A percentile compares a stretch with the other conserved stretches of the same genome.
These are phyloP conservation scores for Parazoanthus darwini DNA, from an alignment of 92 coral and sea anemone genomes.

Conservation along the genomic window DNA sequence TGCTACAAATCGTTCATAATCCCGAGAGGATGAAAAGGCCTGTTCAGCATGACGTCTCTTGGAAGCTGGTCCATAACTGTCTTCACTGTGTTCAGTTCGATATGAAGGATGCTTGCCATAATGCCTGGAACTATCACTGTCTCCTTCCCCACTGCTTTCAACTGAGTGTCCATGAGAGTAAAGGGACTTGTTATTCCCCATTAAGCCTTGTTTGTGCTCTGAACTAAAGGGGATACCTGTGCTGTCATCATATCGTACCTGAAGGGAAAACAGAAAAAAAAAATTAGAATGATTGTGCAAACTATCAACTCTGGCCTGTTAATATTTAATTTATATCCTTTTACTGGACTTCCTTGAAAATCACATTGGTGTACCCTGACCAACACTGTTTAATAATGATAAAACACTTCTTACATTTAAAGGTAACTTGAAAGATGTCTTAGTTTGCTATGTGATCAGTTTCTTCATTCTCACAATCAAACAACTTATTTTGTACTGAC, in stretches of 20 bases:
- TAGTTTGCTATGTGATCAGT: too few relatives aligned
- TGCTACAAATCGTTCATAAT: slow-evolving; percentile 43
- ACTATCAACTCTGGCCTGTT: neutral
- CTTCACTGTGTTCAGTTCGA: slow-evolving; percentile 26
- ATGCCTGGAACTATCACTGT: slow-evolving; percentile 9
- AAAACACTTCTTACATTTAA: too few relatives aligned
- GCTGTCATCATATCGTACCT: slow-evolving; percentile 83
- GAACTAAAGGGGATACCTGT: slow-evolving; percentile 45
- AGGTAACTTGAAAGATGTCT: too few relatives aligned
- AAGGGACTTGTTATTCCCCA: slow-evolving; percentile 76
- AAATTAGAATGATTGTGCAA: neutral
- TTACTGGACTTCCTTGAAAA: too few relatives aligned
- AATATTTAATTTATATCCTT: neutral
- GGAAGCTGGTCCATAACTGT: slow-evolving; percentile 39
- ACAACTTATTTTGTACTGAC: too few relatives aligned
- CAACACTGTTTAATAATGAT: too few relatives aligned
- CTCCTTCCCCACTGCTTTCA: slow-evolving; percentile 46
- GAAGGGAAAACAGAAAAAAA: slow-evolving; percentile 1
- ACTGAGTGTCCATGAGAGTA: slow-evolving; percentile 50
- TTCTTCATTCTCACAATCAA: too few relatives aligned
- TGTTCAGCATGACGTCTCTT: slow-evolving; percentile 53
- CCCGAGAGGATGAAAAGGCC: slow-evolving; percentile 21
- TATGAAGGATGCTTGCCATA: slow-evolving; percentile 31
- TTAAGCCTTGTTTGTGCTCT: slow-evolving; percentile 45
- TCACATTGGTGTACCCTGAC: too few relatives aligned